Evolutionary conservation across 2,113 vertebrate genomes (phyloP).

Genomic region (Sisor rabdophorus): DNA sequence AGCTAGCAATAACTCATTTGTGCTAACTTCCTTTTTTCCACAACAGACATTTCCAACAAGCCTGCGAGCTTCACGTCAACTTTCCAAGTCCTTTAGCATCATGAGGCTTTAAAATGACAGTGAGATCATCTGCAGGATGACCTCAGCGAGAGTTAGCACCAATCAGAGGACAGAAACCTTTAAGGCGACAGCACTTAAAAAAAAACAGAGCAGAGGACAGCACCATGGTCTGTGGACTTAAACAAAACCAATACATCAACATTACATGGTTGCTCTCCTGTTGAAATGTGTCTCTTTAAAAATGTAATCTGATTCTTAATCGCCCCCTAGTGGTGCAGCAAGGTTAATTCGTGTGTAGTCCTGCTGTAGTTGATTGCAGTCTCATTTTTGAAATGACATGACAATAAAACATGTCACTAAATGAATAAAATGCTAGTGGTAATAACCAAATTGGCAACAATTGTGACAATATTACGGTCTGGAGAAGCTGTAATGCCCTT

Average conservation of each 20-base stretch:
- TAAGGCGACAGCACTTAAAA: not conserved
- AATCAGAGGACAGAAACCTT: constrained; percentile 14
- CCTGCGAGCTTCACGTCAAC: not conserved
- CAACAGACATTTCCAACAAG: not conserved
- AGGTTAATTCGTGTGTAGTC: not conserved
- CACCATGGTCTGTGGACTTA: not conserved
- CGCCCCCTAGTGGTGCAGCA: constrained; percentile 2
- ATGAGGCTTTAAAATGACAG: not conserved
- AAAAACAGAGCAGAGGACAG: not conserved
- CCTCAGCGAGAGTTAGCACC: constrained; percentile 42
- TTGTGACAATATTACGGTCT: not conserved
- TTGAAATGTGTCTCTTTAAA: not conserved
- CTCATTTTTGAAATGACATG: not conserved
- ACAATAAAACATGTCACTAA: not conserved
- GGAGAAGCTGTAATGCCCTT: constrained; percentile 40
- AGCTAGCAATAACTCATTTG: not conserved
- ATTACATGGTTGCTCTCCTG: too few species aligned
- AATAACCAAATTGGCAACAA: not conserved
- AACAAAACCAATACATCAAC: not conserved
- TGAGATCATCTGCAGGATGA: constrained; percentile 6
- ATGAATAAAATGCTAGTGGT: not conserved
- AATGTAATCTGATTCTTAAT: not conserved
- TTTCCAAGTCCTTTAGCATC: not conserved
- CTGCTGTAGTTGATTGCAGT: not conserved
- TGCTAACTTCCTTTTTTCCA: not conserved